A percentile compares a stretch with the other conserved stretches of the same genome.
Evolutionary conservation across 2,113 vertebrate genomes (phyloP).

Genomic region (Vulpes ferrilata): DNA sequence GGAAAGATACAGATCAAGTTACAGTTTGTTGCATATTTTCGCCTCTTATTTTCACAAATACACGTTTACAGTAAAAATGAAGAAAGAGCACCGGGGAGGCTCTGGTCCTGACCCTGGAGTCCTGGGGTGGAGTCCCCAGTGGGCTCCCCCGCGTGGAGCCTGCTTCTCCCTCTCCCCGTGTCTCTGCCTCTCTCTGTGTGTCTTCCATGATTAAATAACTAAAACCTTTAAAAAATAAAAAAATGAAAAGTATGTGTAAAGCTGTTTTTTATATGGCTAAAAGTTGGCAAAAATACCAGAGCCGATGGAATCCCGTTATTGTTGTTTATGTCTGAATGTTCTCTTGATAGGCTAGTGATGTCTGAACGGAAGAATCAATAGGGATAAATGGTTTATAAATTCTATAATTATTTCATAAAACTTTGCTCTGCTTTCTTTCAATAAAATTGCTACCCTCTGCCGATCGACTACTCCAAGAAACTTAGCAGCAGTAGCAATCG

Average conservation of each 20-base stretch:
- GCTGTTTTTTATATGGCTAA: neutral
- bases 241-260: conserved; percentile 37
- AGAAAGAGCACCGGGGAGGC: neutral
- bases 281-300: conserved; percentile 13
- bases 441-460: conserved; percentile 18
- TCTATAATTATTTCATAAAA: neutral
- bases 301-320: neutral
- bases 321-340: neutral
- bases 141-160: too few species aligned
- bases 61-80: conserved; percentile 16
- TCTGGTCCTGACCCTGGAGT: too few species aligned
- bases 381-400: conserved; percentile 25
- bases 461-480: neutral
- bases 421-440: conserved; percentile 16
- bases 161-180: too few species aligned
- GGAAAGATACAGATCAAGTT: conserved; percentile 45
- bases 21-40: neutral
- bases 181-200: too few species aligned
- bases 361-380: conserved; percentile 27
- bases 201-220: too few species aligned
- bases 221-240: neutral
- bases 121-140: too few species aligned
- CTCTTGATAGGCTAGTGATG: neutral
- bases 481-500: neutral
- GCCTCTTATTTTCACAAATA: neutral